Percentiles rank a stretch among this genome's conserved stretches.
Evolutionary conservation across 2,888 invertebrate species (phyloP).

Genomic region (Thera obeliscata): DNA sequence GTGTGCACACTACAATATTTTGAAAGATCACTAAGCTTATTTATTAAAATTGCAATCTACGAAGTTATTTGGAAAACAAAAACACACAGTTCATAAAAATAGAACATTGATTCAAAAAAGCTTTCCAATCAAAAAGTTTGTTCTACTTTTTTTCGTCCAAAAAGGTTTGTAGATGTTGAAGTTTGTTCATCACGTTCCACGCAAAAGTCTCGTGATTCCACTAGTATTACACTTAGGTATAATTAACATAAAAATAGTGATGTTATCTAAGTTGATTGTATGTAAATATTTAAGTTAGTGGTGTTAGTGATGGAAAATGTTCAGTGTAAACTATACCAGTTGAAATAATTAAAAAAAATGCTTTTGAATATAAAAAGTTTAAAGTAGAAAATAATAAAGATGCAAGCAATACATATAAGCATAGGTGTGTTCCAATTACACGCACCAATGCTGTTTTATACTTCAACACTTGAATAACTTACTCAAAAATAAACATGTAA

Average conservation of each 20-base stretch:
- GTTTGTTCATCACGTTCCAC: background rate
- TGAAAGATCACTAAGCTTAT: too few relatives aligned
- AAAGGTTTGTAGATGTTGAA: too few relatives aligned
- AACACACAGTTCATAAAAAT: too few relatives aligned
- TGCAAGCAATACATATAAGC: background rate
- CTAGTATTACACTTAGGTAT: background rate
- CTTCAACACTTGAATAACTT: background rate
- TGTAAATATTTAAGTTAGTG: slow-evolving; percentile 10
- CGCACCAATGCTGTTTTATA: background rate
- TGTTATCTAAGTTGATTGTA: slow-evolving; percentile 25
- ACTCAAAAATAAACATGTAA: slow-evolving; percentile 2
- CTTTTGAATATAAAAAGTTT: background rate
- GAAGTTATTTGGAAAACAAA: too few relatives aligned
- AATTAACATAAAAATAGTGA: slow-evolving; percentile 22
- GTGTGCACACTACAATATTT: too few relatives aligned
- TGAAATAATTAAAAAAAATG: background rate
- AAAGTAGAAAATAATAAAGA: background rate
- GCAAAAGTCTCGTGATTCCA: background rate
- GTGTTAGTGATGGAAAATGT: slow-evolving; percentile 12
- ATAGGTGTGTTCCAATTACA: background rate
- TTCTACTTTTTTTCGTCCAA: too few relatives aligned
- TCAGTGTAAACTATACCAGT: slow-evolving; percentile 3
- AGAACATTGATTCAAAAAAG: too few relatives aligned
- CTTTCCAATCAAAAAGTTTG: too few relatives aligned
- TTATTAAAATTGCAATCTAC: too few relatives aligned